phyloP scores from a whole-genome alignment of 2,888 invertebrate genomes.

The Stictocephala bisonia region DNA sequence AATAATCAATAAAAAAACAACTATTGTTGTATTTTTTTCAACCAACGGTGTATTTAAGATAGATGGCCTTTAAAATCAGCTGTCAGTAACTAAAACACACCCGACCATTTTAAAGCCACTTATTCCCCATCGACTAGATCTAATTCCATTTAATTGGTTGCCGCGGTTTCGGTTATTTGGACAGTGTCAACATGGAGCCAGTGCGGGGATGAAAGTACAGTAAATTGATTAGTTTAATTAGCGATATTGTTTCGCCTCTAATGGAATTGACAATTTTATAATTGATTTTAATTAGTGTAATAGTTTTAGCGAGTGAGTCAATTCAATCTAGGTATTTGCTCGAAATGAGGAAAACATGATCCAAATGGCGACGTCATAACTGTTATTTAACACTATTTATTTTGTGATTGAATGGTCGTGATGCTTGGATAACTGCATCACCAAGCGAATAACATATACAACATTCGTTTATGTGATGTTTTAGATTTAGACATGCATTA shows the following conservation, averaged over 20 bases:
- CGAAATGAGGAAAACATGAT: too few species aligned
- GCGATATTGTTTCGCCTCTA: constrained; percentile 30
- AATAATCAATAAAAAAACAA: too few species aligned
- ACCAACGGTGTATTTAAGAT: too few species aligned
- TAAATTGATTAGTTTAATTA: constrained; percentile 34
- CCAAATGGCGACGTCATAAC: too few species aligned
- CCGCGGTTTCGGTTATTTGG: constrained; percentile 1
- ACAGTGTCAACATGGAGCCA: constrained; percentile 29
- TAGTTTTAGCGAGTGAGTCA: constrained; percentile 17
- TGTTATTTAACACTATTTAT: constrained; percentile 24
- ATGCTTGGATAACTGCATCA: too few species aligned
- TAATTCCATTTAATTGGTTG: constrained; percentile 32
- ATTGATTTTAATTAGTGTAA: constrained; percentile 40
- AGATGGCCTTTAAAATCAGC: too few species aligned
- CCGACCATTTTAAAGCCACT: not conserved
- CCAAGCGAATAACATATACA: too few species aligned
- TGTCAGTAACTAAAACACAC: too few species aligned
- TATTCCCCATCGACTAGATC: not conserved
- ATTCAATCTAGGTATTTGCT: constrained; percentile 15
- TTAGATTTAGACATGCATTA: too few species aligned
- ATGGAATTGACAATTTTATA: constrained; percentile 41
- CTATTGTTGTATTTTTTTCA: too few species aligned
- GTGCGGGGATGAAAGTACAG: not conserved
- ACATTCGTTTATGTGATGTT: too few species aligned
- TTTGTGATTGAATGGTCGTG: too few species aligned